Evolutionary conservation across 1,140 invertebrate genomes (phyloP), one percentile per base, ranked within the genome.

Genomic region (Pogonus chalceus): DNA sequence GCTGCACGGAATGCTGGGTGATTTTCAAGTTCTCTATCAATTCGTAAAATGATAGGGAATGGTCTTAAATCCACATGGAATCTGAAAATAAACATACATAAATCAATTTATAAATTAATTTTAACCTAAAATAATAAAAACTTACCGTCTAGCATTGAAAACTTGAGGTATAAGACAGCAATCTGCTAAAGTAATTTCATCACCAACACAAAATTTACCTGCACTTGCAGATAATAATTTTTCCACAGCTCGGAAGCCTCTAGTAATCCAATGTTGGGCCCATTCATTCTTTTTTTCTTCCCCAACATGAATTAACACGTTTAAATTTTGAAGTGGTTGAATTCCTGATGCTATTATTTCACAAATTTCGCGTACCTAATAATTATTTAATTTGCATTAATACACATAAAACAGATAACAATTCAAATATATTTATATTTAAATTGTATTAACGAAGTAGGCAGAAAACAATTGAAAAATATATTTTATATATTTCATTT

Each of bases 191-290:
- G 93, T 92, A 24, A 98, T 83, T 59, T 90, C 81, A 73, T 98
- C 90, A 1, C 94, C 95, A 1, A 96, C 87, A 68, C 91, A 93
- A 66, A 94, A 98, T 69, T 94, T 92, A 14, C 94, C 95, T 47
- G 90, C 84, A 52, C 82, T 88, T 12, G 84, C 76, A 4, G 83
- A 81, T 7, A 98, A 68, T 9, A 94, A 71, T 68, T 88, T 87
- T 74, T 98, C 96, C 2, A 97, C 81, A 35, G 89, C 91, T 76
- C 78, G 77, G 65, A 98, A 91, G 31, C 93, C 92, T 59, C 85
- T 78, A 31, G 79, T 85, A 54, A 98, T 96, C 85, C 88, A 96
- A 68, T 93, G 86, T 61, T 90, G 84, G 1, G 88, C 90, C 93
- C 94, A 98, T 73, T 85, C 87, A 63, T 87, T 87, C 63, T 89